Percentiles rank a stretch among this genome's conserved stretches.
phyloP scores from a whole-genome alignment of 1,140 invertebrate species.

The Agraylea sexmaculata region DNA sequence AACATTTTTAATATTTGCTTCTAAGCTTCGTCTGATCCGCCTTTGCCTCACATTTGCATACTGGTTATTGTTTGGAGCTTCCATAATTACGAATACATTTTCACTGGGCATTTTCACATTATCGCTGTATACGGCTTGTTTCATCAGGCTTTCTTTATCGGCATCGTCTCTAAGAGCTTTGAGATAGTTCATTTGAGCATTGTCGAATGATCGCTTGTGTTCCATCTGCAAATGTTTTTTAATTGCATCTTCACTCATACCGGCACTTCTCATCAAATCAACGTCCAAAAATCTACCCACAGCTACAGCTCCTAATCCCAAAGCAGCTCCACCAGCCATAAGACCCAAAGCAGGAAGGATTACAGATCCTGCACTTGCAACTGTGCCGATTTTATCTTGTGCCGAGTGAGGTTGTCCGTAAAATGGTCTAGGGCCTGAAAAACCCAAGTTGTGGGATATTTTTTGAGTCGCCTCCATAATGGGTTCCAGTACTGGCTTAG shows the following conservation, averaged over 20 bases:
- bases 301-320: conserved; percentile 65
- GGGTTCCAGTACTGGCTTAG: conserved; percentile 58
- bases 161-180: conserved; percentile 28
- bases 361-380: conserved; percentile 39
- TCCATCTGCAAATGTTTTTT: conserved; percentile 40
- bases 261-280: conserved; percentile 44
- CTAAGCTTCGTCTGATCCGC: conserved; percentile 15
- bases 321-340: conserved; percentile 64
- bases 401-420: conserved; percentile 32
- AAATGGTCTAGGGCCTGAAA: conserved; percentile 35
- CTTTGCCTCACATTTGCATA: conserved; percentile 3
- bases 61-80: conserved; percentile 26
- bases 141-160: conserved; percentile 34
- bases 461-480: conserved; percentile 65
- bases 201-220: conserved; percentile 42
- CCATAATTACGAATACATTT: conserved; percentile 36
- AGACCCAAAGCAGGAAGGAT: conserved; percentile 61
- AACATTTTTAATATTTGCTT: conserved; percentile 11
- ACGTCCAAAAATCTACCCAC: conserved; percentile 60
- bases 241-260: conserved; percentile 29
- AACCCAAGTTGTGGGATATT: conserved; percentile 60
- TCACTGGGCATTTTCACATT: conserved; percentile 40
- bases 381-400: conserved; percentile 59
- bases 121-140: conserved; percentile 33
- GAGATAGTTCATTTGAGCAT: conserved; percentile 24